phyloP scores from a whole-genome alignment of 2,888 invertebrate genomes.

The Anticlea derivata region DNA sequence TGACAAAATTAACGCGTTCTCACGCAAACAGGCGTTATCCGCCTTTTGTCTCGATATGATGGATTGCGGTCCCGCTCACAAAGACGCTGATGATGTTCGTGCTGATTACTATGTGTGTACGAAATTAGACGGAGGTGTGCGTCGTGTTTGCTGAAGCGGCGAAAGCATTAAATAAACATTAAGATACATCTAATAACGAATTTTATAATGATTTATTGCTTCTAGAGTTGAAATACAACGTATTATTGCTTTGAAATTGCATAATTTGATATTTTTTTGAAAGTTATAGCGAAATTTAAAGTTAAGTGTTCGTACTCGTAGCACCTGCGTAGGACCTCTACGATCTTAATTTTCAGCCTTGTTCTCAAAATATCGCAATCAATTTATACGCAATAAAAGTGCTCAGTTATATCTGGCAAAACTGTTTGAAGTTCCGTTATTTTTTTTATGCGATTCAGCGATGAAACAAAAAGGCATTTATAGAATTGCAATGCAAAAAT shows the following conservation, averaged over 20 bases:
- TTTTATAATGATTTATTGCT: slow-evolving; percentile 71
- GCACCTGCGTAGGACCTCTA: slow-evolving; percentile 7
- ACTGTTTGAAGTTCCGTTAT: no score
- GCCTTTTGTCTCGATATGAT: slow-evolving; percentile 80
- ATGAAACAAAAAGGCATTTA: background rate
- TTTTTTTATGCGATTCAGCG: no score
- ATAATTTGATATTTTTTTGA: background rate
- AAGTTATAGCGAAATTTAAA: background rate
- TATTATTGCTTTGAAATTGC: background rate
- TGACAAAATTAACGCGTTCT: slow-evolving; percentile 80
- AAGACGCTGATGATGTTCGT: slow-evolving; percentile 75
- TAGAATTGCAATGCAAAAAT: slow-evolving; percentile 3
- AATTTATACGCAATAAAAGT: no score
- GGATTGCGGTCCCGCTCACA: slow-evolving; percentile 76
- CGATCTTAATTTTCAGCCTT: background rate
- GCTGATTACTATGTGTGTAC: slow-evolving; percentile 75
- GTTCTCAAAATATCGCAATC: no score
- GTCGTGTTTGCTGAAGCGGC: slow-evolving; percentile 47
- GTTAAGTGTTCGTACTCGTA: background rate
- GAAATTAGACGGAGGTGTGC: slow-evolving; percentile 64
- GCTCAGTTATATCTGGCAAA: no score
- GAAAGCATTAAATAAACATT: slow-evolving; percentile 63
- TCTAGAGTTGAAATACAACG: slow-evolving; percentile 43
- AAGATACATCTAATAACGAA: slow-evolving; percentile 56
- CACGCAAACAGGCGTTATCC: slow-evolving; percentile 76